Percentiles rank a stretch among this genome's conserved stretches.
Evolutionary conservation across 2,113 vertebrate species (phyloP).

Genomic region (Chloebia gouldiae): DNA sequence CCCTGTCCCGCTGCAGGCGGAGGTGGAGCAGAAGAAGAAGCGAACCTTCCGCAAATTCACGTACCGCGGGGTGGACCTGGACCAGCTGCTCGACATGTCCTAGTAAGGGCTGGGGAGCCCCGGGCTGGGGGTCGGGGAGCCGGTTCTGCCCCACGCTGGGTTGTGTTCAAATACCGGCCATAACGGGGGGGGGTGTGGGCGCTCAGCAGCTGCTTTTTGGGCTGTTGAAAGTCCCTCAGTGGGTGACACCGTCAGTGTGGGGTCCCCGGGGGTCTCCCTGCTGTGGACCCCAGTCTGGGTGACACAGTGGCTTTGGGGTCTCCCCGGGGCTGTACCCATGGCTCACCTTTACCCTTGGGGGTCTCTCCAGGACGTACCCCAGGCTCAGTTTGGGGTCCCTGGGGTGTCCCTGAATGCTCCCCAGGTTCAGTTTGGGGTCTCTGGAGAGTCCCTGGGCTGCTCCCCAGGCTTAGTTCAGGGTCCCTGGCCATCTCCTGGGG

Average conservation of each 20-base stretch:
- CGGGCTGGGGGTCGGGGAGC: too few species aligned
- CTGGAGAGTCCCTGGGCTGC: too few species aligned
- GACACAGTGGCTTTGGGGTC: background rate
- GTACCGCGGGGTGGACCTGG: slow-evolving; percentile 94
- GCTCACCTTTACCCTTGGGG: too few species aligned
- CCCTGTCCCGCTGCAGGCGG: slow-evolving; percentile 74
- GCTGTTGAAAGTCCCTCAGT: fast-evolving
- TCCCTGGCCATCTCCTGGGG: too few species aligned
- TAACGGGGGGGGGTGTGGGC: fast-evolving
- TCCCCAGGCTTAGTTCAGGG: background rate
- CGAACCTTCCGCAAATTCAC: slow-evolving; percentile 97
- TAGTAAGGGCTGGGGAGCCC: slow-evolving; percentile 79
- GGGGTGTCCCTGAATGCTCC: background rate
- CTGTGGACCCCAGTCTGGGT: too few species aligned
- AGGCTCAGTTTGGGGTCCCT: too few species aligned
- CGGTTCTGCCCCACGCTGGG: fast-evolving
- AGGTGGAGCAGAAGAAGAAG: slow-evolving; percentile 97
- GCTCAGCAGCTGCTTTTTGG: fast-evolving
- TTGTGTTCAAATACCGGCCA: fast-evolving
- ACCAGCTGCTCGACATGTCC: slow-evolving; percentile 98
- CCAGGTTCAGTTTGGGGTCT: too few species aligned
- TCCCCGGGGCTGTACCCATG: too few species aligned
- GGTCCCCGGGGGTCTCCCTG: background rate
- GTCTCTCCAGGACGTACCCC: background rate
- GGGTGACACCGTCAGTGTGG: fast-evolving